These are phyloP conservation scores for Glossosoma conforme DNA, from an alignment of 1,140 invertebrate genomes.

Conservation along the genomic window DNA sequence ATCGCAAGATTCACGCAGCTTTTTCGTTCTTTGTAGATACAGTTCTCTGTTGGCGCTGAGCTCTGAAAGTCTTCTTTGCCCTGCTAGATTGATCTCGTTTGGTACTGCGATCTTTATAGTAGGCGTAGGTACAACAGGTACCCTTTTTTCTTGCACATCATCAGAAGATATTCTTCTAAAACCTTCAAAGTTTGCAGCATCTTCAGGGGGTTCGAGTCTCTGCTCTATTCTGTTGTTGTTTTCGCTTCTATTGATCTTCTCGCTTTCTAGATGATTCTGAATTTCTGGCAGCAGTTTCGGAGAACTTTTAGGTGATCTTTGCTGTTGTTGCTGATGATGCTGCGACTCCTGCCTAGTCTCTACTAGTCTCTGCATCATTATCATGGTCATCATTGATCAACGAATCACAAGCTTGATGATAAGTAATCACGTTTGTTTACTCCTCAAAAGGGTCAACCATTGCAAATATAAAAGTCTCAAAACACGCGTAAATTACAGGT, in stretches of 20 bases:
- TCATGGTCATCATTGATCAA: constrained; percentile 44
- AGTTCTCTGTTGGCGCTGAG: constrained; percentile 17
- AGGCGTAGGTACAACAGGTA: constrained; percentile 6
- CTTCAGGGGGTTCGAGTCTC: constrained; percentile 17
- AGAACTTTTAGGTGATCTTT: constrained; percentile 21
- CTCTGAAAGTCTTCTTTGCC: constrained; percentile 23
- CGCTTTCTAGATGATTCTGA: background rate
- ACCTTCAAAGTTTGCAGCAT: constrained; percentile 16
- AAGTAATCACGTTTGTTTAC: no score
- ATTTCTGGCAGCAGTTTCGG: constrained; percentile 11
- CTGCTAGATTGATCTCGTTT: constrained; percentile 14
- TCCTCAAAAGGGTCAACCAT: no score
- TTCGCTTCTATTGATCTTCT: constrained; percentile 32
- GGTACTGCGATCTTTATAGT: constrained; percentile 18
- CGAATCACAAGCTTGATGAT: no score
- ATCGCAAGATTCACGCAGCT: constrained; percentile 22
- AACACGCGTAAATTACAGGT: no score
- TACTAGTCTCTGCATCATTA: constrained; percentile 45
- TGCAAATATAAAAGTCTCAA: no score
- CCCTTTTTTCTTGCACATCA: constrained; percentile 11
- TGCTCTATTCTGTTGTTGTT: constrained; percentile 27
- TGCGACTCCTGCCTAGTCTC: constrained; percentile 35
- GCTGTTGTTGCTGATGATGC: constrained; percentile 24
- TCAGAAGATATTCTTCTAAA: constrained; percentile 25
- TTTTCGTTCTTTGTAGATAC: constrained; percentile 25